Base-by-base conservation (phyloP, 2,797 vertebrate genomes). In the Ibycter americanus region DNA sequence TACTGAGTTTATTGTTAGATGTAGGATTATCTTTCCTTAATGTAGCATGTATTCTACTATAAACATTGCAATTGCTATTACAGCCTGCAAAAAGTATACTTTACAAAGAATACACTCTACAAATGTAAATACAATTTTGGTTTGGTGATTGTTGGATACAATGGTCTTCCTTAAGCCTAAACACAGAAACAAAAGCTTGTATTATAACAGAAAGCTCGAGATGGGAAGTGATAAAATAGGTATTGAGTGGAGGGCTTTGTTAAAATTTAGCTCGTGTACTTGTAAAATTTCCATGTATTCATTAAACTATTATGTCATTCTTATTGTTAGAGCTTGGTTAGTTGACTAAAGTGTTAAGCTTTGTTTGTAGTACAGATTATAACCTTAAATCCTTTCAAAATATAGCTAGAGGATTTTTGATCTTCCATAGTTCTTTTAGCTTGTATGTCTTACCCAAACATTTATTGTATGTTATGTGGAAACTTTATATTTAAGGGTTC, bases 171-270 rank as follows among this genome's bases (percentile, higher is more conserved):
- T 98, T 97, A 96, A 97, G 96, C 97, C 97, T 98, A 98, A 98
- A 98, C 97, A 98, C 97, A 97, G 97, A 98, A 99, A 99, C 98
- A 99, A 99, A 99, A 98, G 98, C 95, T 96, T 97, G 97, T 95
- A 98, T 99, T 98, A 97, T 98, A 98, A 98, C 98, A 97, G 97
- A 98, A 97, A 93, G 97, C 98, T 97, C 96, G 96, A 98, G 98
- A 99, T 98, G 96, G 99, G 99, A 99, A 99, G 98, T 98, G 99
- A 99, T 99, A 99, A 99, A 99, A 98, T 98, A 98, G 97, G 96
- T 98, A 99, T 98, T 98, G 98, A 99, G 98, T 98, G 96, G 97
- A 97, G 96, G 97, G 97, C 98, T 98, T 97, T 98, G 98, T 98
- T 98, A 98, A 98, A 98, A 98, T 96, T 96, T 96, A 96, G 96